Percentiles rank a stretch among this genome's conserved stretches.
phyloP scores from a whole-genome alignment of 2,113 vertebrate species.

The Colaptes auratus region DNA sequence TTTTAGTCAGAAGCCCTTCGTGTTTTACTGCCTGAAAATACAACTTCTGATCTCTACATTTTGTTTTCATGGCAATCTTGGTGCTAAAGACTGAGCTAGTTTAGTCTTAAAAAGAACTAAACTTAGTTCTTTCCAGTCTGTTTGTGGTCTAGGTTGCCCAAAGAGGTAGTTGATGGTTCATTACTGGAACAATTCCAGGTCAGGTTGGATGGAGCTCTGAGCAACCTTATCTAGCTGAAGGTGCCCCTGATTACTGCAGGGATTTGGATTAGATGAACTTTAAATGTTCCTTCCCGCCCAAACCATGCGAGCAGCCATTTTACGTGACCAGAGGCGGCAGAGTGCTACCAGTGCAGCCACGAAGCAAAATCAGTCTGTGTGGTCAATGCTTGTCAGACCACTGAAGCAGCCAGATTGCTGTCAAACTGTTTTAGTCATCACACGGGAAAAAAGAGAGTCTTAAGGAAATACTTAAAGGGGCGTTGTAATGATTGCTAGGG shows the following conservation, averaged over 20 bases:
- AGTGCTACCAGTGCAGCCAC: neutral
- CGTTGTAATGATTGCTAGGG: conserved; percentile 23
- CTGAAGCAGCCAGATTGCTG: neutral
- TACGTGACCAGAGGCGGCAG: neutral
- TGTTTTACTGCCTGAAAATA: neutral
- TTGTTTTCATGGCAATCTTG: neutral
- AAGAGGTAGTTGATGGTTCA: too few relatives aligned
- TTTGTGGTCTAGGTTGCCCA: neutral
- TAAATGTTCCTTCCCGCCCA: too few relatives aligned
- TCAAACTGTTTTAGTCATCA: conserved; percentile 8
- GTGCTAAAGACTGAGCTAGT: neutral
- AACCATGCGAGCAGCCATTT: neutral
- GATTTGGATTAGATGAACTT: too few relatives aligned
- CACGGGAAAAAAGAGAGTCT: neutral
- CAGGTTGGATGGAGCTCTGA: too few relatives aligned
- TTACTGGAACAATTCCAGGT: too few relatives aligned
- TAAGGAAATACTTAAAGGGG: conserved; percentile 16
- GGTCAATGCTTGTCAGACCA: neutral
- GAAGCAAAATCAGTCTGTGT: neutral
- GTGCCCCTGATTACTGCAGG: too few relatives aligned
- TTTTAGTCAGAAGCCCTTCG: neutral
- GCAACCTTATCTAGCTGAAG: too few relatives aligned
- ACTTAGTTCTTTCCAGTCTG: neutral
- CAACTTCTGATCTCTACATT: neutral
- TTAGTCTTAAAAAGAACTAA: neutral